Evolutionary conservation across 64 coral and sea anemone genomes (phyloP), one percentile per base, ranked within the genome.

Genomic region (Stichodactyla mertensii): DNA sequence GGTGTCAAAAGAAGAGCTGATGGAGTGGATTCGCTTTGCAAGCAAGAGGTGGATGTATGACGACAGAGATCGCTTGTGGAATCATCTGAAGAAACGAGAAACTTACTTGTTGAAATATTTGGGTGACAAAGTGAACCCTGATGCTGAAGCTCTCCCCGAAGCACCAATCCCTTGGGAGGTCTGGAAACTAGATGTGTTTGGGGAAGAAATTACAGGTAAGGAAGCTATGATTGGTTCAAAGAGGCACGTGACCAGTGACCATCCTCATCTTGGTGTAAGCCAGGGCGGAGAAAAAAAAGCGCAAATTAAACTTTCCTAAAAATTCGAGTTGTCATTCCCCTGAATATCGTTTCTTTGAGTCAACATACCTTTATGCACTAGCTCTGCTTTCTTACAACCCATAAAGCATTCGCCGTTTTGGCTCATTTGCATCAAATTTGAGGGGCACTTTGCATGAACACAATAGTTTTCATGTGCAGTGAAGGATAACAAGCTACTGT

Each of bases 21-120:
- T 67, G 45, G 95, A 91, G 0, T 97, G 95, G 95, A 97, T 97
- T 67, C 82, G 89, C 61, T 97, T 86, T 86, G 77, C 95, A 0
- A 56, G 67, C 52, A 90, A 87, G 70, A 78, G 92, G 71, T 84
- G 92, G 12, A 51, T 91, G 6, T 88, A 91, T 19, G 95, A 97
- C 51, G 86, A 82, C 77, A 86, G 83, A 5, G 87, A 93, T 52
- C 45, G 89, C 6, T 80, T 83, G 58, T 97, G 95, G 95, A 66
- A 93, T 7, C 88, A 93, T 10, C 23, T 93, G 61, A 97, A 91
- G 55, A 80, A 81, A 36, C 53, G 83, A 79, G 74, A 83, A 59
- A 84, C 83, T 51, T 86, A 77, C 23, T n/a, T 83, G 59, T 79
- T 83, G 28, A 88, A 10, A 24, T 82, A 24, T 57, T 91, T 80